These are phyloP conservation scores for Aquatica leii DNA, from an alignment of 2,888 invertebrate genomes.

Conservation along the genomic window DNA sequence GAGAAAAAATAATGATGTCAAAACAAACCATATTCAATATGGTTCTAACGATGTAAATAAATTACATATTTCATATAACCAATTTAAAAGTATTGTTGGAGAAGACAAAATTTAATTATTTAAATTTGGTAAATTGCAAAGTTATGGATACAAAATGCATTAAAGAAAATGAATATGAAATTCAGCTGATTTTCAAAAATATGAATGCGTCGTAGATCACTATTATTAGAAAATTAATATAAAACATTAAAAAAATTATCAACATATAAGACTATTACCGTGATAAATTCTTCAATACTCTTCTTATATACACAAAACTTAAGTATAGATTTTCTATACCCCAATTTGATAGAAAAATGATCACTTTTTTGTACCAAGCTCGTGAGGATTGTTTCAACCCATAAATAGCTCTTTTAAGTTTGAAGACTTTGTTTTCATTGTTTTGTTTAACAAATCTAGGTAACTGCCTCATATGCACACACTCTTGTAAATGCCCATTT, in stretches of 20 bases:
- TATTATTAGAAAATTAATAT: background rate
- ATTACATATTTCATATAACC: too few relatives aligned
- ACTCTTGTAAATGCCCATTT: background rate
- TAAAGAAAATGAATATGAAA: too few relatives aligned
- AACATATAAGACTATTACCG: conserved; percentile 4
- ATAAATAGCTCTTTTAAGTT: background rate
- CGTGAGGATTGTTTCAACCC: conserved; percentile 1
- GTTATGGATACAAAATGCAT: too few relatives aligned
- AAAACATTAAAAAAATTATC: conserved; percentile 3
- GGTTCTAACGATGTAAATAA: too few relatives aligned
- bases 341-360: background rate
- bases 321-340: background rate
- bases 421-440: background rate
- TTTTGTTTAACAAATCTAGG: background rate
- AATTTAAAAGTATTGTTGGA: too few relatives aligned
- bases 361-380: background rate
- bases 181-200: too few relatives aligned
- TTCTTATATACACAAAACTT: background rate
- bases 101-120: too few relatives aligned
- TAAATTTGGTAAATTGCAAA: too few relatives aligned
- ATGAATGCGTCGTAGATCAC: too few relatives aligned
- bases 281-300: too few relatives aligned
- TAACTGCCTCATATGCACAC: background rate
- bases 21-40: too few relatives aligned
- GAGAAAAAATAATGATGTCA: too few relatives aligned